Evolutionary conservation across 2,113 vertebrate genomes (phyloP), one percentile per base, ranked within the genome.

Genomic region (Clarias gariepinus): DNA sequence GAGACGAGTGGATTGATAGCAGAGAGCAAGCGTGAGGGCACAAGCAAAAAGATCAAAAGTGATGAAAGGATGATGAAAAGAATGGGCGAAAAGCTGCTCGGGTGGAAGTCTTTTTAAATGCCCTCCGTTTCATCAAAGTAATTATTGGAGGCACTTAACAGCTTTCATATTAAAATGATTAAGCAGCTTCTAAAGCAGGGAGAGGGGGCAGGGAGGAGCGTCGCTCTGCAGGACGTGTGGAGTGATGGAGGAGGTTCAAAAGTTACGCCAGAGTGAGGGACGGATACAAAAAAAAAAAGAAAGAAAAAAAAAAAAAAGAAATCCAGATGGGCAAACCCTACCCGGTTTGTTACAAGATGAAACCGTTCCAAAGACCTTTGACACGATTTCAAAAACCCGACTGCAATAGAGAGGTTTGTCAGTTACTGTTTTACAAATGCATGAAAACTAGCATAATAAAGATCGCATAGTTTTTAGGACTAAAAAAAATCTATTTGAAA

Each of bases 131-230:
- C 92, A 93, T 93, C 93, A 93, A 93, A 93, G 92, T 92, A 92
- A 95, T 94, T 94, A 93, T 93, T 94, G 91, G 90, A 91, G 92
- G 92, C 93, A 94, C 94, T 94, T 94, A 94, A 91, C 92, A 93
- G 93, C 94, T 93, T 94, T 94, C 94, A 93, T 94, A 94, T 94
- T 93, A 93, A 94, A 94, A 94, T 95, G 92, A 94, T 94, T 94
- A 93, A 92, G 92, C 90, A 90, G 90, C 90, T 92, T 94, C 93
- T 94, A 92, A 94, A 92, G 92, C 91, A 87, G 85, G 28, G 90
- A 91, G 91, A 25, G 92, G 92, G 89, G 90, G 77, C 33, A 61
- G 85, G 91, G 90, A 90, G 88, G 90, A 81, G 91, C 90, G 86
- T 77, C 81, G 92, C 74, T 91, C 89, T 6, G 93, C 89, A 90